phyloP scores from a whole-genome alignment of 2,797 vertebrate genomes.

The Odontamblyopus lacepedii region DNA sequence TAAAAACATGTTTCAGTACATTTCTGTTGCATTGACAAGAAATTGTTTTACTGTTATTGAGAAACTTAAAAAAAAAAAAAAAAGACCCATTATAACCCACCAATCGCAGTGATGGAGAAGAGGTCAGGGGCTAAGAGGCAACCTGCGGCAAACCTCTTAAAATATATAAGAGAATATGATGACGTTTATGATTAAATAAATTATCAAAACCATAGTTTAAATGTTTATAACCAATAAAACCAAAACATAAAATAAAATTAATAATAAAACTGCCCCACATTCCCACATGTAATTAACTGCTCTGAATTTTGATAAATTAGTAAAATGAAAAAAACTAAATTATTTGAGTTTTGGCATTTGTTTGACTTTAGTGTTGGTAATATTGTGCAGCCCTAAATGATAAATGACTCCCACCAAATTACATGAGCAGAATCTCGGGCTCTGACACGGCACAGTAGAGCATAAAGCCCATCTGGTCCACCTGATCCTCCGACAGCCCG shows the following conservation, averaged over 20 bases:
- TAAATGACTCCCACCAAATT: constrained; percentile 9
- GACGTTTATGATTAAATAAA: too few relatives aligned
- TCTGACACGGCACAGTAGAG: constrained; percentile 86
- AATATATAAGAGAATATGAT: too few relatives aligned
- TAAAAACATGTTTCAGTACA: too few relatives aligned
- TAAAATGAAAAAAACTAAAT: not conserved
- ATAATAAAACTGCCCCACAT: too few relatives aligned
- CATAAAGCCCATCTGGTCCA: constrained; percentile 89
- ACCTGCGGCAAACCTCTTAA: too few relatives aligned
- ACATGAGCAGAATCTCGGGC: constrained; percentile 82
- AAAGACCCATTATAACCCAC: too few relatives aligned
- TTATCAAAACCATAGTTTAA: not conserved
- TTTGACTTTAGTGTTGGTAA: constrained; percentile 6
- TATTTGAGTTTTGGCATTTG: not conserved
- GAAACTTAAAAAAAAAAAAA: too few relatives aligned
- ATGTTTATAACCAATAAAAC: not conserved
- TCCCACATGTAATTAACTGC: not conserved
- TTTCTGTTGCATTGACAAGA: too few relatives aligned
- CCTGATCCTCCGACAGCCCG: constrained; percentile 82
- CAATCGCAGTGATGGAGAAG: too few relatives aligned
- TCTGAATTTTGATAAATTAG: not conserved
- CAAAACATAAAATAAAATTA: too few relatives aligned
- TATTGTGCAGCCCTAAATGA: constrained; percentile 17
- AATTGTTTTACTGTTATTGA: too few relatives aligned
- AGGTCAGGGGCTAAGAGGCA: not conserved